phyloP scores from a whole-genome alignment of 2,888 invertebrate genomes.

The Aproaerema taeniolella region DNA sequence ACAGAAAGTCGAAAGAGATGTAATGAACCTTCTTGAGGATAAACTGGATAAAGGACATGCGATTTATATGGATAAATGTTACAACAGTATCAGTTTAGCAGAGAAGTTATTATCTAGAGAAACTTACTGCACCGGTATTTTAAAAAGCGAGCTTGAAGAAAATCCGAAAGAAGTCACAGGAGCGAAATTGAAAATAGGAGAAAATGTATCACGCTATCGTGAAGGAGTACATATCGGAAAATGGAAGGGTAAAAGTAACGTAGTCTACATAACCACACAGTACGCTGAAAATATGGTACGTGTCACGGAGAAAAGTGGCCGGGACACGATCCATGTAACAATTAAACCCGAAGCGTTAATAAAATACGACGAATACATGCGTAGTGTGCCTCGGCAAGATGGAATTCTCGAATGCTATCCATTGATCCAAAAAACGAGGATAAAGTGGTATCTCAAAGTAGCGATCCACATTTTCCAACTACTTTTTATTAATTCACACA shows the following conservation, averaged over 20 bases:
- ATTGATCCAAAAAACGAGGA: constrained; percentile 12
- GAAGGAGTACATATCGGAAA: constrained; percentile 1
- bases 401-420: constrained; percentile 16
- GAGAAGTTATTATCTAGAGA: constrained; percentile 4
- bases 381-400: constrained; percentile 17
- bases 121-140: constrained; percentile 2
- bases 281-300: not conserved
- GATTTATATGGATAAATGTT: constrained; percentile 16
- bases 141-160: not conserved
- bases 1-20: constrained; percentile 12
- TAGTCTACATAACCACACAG: not conserved
- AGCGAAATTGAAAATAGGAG: not conserved
- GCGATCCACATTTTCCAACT: constrained; percentile 17
- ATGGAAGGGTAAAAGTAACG: not conserved
- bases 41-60: constrained; percentile 7
- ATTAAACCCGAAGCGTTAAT: constrained; percentile 2
- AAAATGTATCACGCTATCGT: too few species aligned
- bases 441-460: constrained; percentile 18
- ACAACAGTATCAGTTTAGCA: constrained; percentile 7
- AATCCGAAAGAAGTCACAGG: not conserved
- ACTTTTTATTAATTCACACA: constrained; percentile 11
- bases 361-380: constrained; percentile 12
- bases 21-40: constrained; percentile 3
- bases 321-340: too few species aligned
- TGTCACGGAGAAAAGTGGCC: not conserved